Conservation (phyloP, 1,140 invertebrate species). For the Lucilia sericata region DNA sequence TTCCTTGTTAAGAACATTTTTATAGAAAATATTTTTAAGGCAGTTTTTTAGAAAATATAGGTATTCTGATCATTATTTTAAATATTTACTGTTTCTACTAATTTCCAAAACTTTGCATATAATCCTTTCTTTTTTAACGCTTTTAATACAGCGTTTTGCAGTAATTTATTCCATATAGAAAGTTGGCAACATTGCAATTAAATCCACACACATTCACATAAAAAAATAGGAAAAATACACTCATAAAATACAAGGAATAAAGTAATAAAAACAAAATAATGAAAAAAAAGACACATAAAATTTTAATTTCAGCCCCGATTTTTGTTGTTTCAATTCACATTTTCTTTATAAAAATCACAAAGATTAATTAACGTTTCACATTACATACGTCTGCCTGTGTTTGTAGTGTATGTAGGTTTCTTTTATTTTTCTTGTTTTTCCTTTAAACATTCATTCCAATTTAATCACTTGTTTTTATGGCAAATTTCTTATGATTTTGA, state of each 20-base stretch:
- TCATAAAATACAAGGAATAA: not conserved
- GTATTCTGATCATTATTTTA: too few species aligned
- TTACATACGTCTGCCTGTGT: not conserved
- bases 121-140: too few species aligned
- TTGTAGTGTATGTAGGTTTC: not conserved
- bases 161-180: too few species aligned
- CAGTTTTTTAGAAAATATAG: too few species aligned
- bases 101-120: too few species aligned
- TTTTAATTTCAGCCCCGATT: not conserved
- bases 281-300: slow-evolving; percentile 3
- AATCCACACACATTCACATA: not conserved
- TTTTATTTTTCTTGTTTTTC: not conserved
- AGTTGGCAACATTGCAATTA: too few species aligned
- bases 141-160: too few species aligned
- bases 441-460: not conserved
- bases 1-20: too few species aligned
- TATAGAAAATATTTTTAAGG: too few species aligned
- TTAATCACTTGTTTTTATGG: too few species aligned
- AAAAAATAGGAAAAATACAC: not conserved
- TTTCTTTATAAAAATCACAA: not conserved
- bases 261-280: not conserved
- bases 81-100: too few species aligned
- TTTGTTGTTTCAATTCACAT: not conserved
- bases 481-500: too few species aligned
- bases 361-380: slow-evolving; percentile 4